Evolutionary conservation across 2,888 invertebrate genomes (phyloP), one percentile per base, ranked within the genome.

Genomic region (Nomada ferruginata): DNA sequence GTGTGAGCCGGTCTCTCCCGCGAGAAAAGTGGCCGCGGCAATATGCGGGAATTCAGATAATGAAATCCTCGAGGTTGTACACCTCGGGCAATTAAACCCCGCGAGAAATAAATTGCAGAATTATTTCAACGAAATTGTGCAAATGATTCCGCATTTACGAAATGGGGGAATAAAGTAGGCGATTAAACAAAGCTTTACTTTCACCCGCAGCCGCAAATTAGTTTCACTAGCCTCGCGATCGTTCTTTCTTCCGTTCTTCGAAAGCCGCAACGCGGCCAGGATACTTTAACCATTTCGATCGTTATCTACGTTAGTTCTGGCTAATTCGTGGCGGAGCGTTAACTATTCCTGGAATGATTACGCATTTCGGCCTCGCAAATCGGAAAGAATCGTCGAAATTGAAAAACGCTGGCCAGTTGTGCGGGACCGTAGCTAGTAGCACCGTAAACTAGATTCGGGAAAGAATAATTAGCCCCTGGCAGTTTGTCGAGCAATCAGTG

Each of bases 131-230:
- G 52, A 7, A 18, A 52, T 53, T 18, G 9, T 36, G 36, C 36
- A 36, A 36, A 36, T 36, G 36, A 36, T 36, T 7, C 36, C 36
- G 36, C 7, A 36, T 36, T 36, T 36, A 7, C 36, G 36, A 36
- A 42, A 42, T 23, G 18, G 9, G n/a, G 11, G 20, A 23, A 63
- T 18, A 44, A 63, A 63, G 36, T 36, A 7, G 81, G 90, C 90
- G 90, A 90, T 90, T 18, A 89, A 90, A 92, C 91, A 92, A 91
- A 90, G 88, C 84, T 79, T 79, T 79, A 88, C 88, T 90, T 89
- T 90, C 90, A 85, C 87, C 86, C 79, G 53, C 70, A 55, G 29
- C 13, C 2, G 44, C 2, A 26, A 69, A 44, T 26, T 23, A 26
- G 52, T 64, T 64, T 60, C 53, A 20, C 50, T 42, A 11, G 42